These are phyloP conservation scores for Nezara viridula DNA, from an alignment of 2,888 invertebrate species.

Conservation along the genomic window DNA sequence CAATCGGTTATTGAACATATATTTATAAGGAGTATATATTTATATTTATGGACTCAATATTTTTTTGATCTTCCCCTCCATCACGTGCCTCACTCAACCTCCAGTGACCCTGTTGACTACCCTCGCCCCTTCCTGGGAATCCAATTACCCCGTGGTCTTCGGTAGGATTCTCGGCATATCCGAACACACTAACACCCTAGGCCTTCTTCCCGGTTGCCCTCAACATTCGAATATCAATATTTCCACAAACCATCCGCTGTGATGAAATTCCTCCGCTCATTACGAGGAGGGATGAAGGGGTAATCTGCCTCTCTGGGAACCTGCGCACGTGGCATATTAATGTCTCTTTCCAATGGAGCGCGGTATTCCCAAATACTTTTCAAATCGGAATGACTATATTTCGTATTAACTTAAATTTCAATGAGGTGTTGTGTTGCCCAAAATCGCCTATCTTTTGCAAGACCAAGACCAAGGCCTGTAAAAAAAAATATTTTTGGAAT, in stretches of 20 bases:
- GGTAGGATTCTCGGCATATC: not conserved
- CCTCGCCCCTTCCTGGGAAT: not conserved
- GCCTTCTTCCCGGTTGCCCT: not conserved
- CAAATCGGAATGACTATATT: no score
- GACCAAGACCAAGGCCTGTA: no score
- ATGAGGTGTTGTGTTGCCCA: no score
- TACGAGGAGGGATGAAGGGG: not conserved
- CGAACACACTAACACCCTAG: constrained; percentile 9
- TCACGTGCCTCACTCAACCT: not conserved
- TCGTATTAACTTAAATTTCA: no score
- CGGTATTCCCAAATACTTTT: no score
- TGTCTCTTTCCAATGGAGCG: no score
- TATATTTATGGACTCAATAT: no score
- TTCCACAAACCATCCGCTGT: not conserved
- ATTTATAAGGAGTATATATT: no score
- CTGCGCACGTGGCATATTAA: not conserved
- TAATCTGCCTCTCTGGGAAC: not conserved
- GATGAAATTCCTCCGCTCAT: not conserved
- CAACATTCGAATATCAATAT: constrained; percentile 4
- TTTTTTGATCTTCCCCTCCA: not conserved
- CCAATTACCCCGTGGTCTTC: not conserved
- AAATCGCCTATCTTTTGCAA: no score
- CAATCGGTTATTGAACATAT: no score
- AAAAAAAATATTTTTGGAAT: no score
- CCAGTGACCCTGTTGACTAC: not conserved